Evolutionary conservation across 2,888 invertebrate species (phyloP).

Genomic region (Drosophila emarginata): DNA sequence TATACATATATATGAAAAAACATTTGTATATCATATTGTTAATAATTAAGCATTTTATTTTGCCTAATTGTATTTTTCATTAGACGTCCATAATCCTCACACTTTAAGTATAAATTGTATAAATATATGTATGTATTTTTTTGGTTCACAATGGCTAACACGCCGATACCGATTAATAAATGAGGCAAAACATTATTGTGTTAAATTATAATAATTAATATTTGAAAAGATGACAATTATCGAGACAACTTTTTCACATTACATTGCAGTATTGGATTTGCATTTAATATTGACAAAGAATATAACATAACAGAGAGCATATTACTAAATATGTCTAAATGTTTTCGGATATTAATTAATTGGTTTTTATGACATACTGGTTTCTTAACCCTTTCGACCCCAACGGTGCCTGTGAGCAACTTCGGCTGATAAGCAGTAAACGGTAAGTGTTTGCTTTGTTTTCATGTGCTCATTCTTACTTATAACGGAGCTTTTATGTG

Average conservation of each 20-base stretch:
- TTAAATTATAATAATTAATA: neutral
- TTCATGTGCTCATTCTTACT: slow-evolving; percentile 19
- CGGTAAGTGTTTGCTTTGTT: slow-evolving; percentile 15
- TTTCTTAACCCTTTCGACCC: slow-evolving; percentile 20
- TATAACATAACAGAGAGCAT: no score
- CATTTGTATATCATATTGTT: slow-evolving; percentile 32
- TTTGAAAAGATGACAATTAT: no score
- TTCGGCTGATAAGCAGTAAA: slow-evolving; percentile 14
- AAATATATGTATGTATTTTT: slow-evolving; percentile 47
- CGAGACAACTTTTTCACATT: no score
- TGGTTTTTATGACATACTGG: no score
- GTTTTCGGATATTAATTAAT: no score
- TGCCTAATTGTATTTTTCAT: slow-evolving; percentile 48
- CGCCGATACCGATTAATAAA: slow-evolving; percentile 56
- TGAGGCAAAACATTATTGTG: slow-evolving; percentile 47
- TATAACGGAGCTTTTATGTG: no score
- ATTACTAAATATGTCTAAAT: no score
- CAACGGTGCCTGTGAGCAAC: slow-evolving; percentile 7
- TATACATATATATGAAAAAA: slow-evolving; percentile 22
- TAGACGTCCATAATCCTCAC: slow-evolving; percentile 45
- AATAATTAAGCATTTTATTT: slow-evolving; percentile 43
- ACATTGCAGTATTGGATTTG: no score
- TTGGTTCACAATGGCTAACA: slow-evolving; percentile 53
- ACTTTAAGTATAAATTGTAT: slow-evolving; percentile 54
- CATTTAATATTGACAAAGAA: no score